phyloP scores from a whole-genome alignment of 1,140 invertebrate species.

The Zaprionus ghesquierei region DNA sequence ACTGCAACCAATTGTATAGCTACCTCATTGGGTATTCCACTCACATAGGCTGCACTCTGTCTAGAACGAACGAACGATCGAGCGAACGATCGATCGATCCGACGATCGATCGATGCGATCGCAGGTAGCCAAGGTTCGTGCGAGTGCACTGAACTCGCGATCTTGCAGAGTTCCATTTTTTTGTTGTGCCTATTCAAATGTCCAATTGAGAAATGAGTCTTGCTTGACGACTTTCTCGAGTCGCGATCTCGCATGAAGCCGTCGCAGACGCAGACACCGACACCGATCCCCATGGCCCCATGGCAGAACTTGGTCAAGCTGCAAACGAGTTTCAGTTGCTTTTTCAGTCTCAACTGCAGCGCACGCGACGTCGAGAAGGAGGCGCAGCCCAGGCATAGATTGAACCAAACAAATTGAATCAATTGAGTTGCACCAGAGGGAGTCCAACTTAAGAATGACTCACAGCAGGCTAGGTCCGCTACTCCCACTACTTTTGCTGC shows the following conservation, averaged over 20 bases:
- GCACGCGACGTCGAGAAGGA: constrained; percentile 23
- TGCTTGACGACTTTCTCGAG: constrained; percentile 63
- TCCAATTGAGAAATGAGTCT: constrained; percentile 13
- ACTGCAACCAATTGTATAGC: background rate
- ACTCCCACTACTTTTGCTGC: background rate
- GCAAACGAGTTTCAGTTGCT: constrained; percentile 72
- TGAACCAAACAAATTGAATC: background rate
- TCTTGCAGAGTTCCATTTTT: background rate
- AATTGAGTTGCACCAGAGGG: background rate
- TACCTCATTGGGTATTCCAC: background rate
- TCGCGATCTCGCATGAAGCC: background rate
- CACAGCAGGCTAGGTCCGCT: constrained; percentile 9
- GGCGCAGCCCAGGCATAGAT: background rate
- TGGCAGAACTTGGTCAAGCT: constrained; percentile 61
- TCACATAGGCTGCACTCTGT: background rate
- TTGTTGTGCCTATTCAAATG: background rate
- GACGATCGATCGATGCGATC: background rate
- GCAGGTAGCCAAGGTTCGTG: background rate
- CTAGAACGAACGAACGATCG: background rate
- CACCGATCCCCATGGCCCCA: constrained; percentile 5
- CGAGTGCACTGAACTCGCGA: constrained; percentile 4
- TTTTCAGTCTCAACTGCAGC: constrained; percentile 48
- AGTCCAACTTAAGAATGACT: constrained; percentile 31
- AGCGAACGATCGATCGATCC: background rate
- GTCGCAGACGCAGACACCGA: background rate